Evolutionary conservation across 2,888 invertebrate species (phyloP), one percentile per base, ranked within the genome.

Genomic region (Acutogordius australiensis): DNA sequence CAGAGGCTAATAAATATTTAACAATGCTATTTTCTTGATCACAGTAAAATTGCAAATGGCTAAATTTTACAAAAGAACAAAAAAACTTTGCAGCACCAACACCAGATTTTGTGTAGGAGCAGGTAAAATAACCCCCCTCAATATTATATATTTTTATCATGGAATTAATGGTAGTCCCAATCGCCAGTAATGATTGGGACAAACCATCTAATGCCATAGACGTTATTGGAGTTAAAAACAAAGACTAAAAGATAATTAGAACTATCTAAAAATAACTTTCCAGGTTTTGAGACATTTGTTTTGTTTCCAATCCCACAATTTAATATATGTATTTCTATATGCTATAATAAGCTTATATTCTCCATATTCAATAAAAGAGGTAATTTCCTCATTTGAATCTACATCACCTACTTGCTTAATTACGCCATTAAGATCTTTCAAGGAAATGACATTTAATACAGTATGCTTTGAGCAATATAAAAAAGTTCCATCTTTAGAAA

Each of bases 401-500:
- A n/a, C n/a, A n/a, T n/a, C n/a, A n/a, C n/a, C n/a, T n/a, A n/a
- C n/a, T n/a, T n/a, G n/a, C n/a, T n/a, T n/a, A n/a, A n/a, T n/a
- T n/a, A n/a, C n/a, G n/a, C n/a, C n/a, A n/a, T n/a, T n/a, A n/a
- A n/a, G n/a, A n/a, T n/a, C n/a, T n/a, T n/a, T n/a, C n/a, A n/a
- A 8, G 23, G 8, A 8, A 21, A 51, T 21, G 4, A 51, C 26
- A 23, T 23, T 51, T 4, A 51, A 23, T n/a, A 51, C 23, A 23
- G 8, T 23, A 51, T 21, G 4, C 23, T 51, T 51, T 23, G 51
- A 26, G 23, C 51, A 51, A 26, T n/a, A 51, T 51, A 51, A 26
- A 51, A 21, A 51, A n/a, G 8, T 8, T 4, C 51, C 51, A 51
- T 51, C 51, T n/a, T 51, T 51, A 51, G 51, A 51, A 51, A 51